phyloP scores from a whole-genome alignment of 2,113 vertebrate genomes.

The Crotalus horridus region DNA sequence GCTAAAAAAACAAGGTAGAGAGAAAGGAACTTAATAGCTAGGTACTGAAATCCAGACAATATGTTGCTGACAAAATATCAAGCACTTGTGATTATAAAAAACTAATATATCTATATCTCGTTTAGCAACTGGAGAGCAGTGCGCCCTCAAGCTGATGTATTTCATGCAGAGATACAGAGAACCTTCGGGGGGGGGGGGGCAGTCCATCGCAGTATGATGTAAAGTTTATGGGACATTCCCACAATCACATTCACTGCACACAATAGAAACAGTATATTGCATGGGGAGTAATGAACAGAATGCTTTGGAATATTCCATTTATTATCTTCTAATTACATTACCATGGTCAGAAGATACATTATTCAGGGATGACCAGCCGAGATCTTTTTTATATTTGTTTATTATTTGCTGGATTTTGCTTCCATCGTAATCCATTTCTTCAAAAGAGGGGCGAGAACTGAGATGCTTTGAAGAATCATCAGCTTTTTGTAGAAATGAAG shows the following conservation, averaged over 20 bases:
- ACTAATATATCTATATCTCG: too few species aligned
- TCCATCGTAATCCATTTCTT: slow-evolving; percentile 26
- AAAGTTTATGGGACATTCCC: background rate
- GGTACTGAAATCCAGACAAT: too few species aligned
- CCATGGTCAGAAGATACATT: slow-evolving; percentile 48
- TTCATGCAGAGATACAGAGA: background rate
- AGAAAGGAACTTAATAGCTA: too few species aligned
- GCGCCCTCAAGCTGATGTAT: background rate
- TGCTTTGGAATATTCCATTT: background rate
- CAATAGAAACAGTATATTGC: background rate
- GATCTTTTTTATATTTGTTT: slow-evolving; percentile 64
- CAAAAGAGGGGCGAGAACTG: background rate
- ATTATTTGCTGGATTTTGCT: slow-evolving; percentile 64
- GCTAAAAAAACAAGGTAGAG: too few species aligned
- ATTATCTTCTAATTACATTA: slow-evolving; percentile 43
- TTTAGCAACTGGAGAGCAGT: background rate
- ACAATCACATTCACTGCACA: background rate
- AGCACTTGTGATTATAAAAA: too few species aligned
- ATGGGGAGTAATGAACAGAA: background rate
- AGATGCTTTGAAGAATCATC: slow-evolving; percentile 8
- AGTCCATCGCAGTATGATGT: background rate
- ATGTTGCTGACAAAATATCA: too few species aligned
- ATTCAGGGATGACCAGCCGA: slow-evolving; percentile 57
- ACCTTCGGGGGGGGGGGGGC: accelerated
- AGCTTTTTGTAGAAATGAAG: slow-evolving; percentile 31